Percentiles rank a stretch among this genome's conserved stretches.
phyloP scores from a whole-genome alignment of 2,113 vertebrate genomes.

The Gopherus evgoodei region DNA sequence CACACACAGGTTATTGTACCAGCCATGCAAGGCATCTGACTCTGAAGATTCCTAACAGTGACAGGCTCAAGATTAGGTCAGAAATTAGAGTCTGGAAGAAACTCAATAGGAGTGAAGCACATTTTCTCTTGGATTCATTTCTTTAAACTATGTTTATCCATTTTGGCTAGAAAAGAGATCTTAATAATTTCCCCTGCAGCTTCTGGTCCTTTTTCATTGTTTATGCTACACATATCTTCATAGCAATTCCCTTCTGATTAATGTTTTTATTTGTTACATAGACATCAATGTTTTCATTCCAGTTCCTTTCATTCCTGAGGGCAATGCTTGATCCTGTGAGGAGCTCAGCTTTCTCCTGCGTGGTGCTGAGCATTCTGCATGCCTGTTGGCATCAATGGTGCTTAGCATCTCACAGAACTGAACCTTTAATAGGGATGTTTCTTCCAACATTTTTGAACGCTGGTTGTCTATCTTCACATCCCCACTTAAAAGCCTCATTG shows the following conservation, averaged over 20 bases:
- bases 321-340: neutral
- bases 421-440: neutral
- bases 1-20: neutral
- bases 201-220: neutral
- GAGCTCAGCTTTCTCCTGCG: neutral
- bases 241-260: neutral
- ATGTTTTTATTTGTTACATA: neutral
- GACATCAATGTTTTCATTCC: neutral
- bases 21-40: neutral
- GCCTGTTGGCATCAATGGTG: neutral
- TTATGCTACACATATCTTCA: neutral
- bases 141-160: neutral
- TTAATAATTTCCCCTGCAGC: neutral
- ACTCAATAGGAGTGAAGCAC: neutral
- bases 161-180: neutral
- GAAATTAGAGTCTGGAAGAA: neutral
- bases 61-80: slow-evolving; percentile 21
- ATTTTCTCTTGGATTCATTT: neutral
- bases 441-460: neutral
- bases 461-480: neutral
- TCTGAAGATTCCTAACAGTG: neutral
- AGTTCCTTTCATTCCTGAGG: neutral
- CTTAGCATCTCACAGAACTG: neutral
- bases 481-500: neutral
- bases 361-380: neutral